Conservation (phyloP, 64 coral and sea anemone genomes). For the Trachythela sp. region DNA sequence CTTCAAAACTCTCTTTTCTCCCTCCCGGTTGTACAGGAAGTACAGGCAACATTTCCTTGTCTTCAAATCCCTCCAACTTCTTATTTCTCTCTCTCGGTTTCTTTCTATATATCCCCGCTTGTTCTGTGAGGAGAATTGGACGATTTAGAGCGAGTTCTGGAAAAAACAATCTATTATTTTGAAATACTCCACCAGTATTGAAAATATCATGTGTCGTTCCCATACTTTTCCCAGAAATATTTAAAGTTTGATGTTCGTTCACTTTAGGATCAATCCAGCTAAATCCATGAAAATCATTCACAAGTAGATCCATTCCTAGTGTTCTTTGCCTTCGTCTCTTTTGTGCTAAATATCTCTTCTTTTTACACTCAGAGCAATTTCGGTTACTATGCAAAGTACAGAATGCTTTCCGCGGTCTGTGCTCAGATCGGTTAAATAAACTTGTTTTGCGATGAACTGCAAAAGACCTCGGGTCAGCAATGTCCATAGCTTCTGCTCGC, state of each 20-base stretch:
- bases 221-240: neutral
- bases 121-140: neutral
- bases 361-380: neutral
- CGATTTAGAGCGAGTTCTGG: neutral
- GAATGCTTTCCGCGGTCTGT: neutral
- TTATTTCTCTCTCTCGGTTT: neutral
- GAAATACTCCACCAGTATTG: neutral
- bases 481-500: neutral
- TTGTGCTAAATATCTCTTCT: neutral
- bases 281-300: conserved; percentile 13
- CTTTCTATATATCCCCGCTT: neutral
- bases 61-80: neutral
- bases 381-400: neutral
- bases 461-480: neutral
- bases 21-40: neutral
- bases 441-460: neutral
- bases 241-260: neutral
- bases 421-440: neutral
- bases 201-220: neutral
- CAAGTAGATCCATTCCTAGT: neutral
- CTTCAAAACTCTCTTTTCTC: neutral
- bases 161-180: neutral
- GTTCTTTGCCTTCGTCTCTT: neutral
- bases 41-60: neutral
- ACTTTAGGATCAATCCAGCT: neutral